phyloP scores from a whole-genome alignment of 1,140 invertebrate species.

The Lepidotrigona ventralis region DNA sequence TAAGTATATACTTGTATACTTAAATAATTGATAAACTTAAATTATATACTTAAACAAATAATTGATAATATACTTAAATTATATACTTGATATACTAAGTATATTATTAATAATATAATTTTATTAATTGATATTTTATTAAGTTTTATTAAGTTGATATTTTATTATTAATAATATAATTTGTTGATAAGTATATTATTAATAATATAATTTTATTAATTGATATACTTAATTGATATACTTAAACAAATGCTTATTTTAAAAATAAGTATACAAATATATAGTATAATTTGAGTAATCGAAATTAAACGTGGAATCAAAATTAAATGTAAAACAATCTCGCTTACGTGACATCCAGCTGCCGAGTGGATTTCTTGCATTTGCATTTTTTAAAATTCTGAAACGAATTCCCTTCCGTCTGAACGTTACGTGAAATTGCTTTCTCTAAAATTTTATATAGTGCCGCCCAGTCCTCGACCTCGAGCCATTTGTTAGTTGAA shows the following conservation, averaged over 20 bases:
- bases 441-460: constrained; percentile 65
- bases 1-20: no score
- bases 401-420: constrained; percentile 22
- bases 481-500: constrained; percentile 69
- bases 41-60: no score
- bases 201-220: no score
- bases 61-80: no score
- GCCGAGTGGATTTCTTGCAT: constrained; percentile 63
- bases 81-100: no score
- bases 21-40: no score
- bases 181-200: no score
- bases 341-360: constrained; percentile 67
- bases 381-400: constrained; percentile 40
- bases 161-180: no score
- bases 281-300: neutral
- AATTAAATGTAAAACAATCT: neutral
- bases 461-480: constrained; percentile 66
- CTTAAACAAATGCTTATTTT: neutral
- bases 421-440: constrained; percentile 62
- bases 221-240: no score
- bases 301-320: neutral
- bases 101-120: no score
- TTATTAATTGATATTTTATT: no score
- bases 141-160: no score
- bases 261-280: neutral